These are phyloP conservation scores for Rhagologus leucostigma DNA, from an alignment of 2,113 vertebrate species.

Conservation along the genomic window DNA sequence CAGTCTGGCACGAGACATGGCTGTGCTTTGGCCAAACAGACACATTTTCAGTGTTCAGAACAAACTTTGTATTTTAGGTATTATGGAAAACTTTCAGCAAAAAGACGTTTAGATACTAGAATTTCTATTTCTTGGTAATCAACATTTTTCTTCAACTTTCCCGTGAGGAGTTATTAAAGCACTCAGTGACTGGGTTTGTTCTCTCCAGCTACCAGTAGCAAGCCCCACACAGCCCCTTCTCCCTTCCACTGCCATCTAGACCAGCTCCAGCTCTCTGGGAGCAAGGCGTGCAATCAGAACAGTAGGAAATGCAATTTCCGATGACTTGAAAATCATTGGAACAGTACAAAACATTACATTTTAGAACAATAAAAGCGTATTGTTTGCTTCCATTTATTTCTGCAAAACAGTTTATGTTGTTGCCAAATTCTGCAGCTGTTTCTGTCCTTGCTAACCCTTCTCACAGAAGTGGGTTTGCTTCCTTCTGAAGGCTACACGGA, in stretches of 20 bases:
- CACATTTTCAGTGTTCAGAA: not conserved
- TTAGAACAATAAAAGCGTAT: not conserved
- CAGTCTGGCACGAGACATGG: rapidly evolving
- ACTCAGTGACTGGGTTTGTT: not conserved
- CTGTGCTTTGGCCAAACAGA: not conserved
- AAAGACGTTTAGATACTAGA: not conserved
- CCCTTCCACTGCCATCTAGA: not conserved
- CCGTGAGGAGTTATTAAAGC: not conserved
- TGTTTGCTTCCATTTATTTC: not conserved
- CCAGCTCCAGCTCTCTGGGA: not conserved
- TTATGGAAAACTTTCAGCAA: not conserved
- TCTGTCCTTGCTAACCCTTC: not conserved
- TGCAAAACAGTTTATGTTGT: not conserved
- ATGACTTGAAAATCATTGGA: not conserved
- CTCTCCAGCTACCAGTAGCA: not conserved
- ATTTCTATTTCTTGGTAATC: not conserved
- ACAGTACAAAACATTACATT: not conserved
- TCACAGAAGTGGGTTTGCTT: not conserved
- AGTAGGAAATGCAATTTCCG: not conserved
- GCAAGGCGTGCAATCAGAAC: not conserved
- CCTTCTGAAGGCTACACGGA: not conserved
- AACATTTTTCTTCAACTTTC: not conserved
- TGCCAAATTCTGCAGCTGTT: not conserved
- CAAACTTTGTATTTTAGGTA: not conserved
- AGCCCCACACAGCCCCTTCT: not conserved